Percentiles rank a stretch among this genome's conserved stretches.
Conservation (phyloP, 1,140 invertebrate genomes). For the Drosophila willistoni region DNA sequence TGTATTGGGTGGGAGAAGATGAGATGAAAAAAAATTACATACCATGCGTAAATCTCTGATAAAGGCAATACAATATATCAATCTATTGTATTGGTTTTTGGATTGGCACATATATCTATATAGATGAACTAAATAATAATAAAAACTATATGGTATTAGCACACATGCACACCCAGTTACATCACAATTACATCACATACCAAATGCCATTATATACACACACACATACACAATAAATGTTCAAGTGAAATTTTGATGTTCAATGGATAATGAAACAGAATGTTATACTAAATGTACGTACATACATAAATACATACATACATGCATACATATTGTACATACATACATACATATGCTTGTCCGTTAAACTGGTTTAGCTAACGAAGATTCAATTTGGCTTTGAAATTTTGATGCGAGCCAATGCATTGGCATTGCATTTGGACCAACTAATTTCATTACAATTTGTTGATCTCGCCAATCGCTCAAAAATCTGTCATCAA, state of each 20-base stretch:
- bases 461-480: too few relatives aligned
- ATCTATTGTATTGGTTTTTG: not conserved
- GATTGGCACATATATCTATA: not conserved
- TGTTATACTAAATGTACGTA: constrained; percentile 7
- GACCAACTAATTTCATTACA: too few relatives aligned
- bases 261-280: not conserved
- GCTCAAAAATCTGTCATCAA: too few relatives aligned
- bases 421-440: too few relatives aligned
- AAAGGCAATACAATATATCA: too few relatives aligned
- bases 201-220: not conserved
- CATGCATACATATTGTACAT: constrained; percentile 18
- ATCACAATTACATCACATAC: constrained; percentile 3
- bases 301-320: constrained; percentile 24
- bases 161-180: not conserved
- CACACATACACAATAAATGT: not conserved
- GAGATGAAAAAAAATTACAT: too few relatives aligned
- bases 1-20: too few relatives aligned
- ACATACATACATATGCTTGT: constrained; percentile 18
- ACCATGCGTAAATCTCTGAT: too few relatives aligned
- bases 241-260: constrained; percentile 5
- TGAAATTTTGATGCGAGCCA: not conserved
- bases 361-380: not conserved
- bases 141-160: too few relatives aligned
- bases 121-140: not conserved
- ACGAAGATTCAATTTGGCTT: constrained; percentile 3